Evolutionary conservation across 2,888 invertebrate genomes (phyloP).

Genomic region (Drosophila mercatorum): DNA sequence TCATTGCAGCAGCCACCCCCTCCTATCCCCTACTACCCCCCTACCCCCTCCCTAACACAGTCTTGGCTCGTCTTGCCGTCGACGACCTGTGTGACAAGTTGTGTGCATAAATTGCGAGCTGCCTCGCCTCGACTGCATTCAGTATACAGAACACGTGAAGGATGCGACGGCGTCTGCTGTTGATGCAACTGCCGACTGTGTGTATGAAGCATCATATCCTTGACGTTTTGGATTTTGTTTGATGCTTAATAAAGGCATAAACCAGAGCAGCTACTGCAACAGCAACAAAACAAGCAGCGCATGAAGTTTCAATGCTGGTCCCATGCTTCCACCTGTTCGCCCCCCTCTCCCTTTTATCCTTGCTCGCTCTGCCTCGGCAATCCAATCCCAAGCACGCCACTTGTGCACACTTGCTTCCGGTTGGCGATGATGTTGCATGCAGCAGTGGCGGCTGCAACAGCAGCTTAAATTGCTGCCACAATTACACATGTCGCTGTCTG

Average conservation of each 20-base stretch:
- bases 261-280: slow-evolving; percentile 35
- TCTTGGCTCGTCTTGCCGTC: slow-evolving; percentile 21
- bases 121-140: slow-evolving; percentile 56
- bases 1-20: slow-evolving; percentile 8
- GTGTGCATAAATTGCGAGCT: slow-evolving; percentile 75
- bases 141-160: slow-evolving; percentile 78
- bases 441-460: slow-evolving; percentile 39
- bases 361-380: slow-evolving; percentile 11
- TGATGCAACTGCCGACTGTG: slow-evolving; percentile 63
- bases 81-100: slow-evolving; percentile 65
- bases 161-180: slow-evolving; percentile 54
- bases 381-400: slow-evolving; percentile 56
- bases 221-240: slow-evolving; percentile 77
- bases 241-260: slow-evolving; percentile 78
- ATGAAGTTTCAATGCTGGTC: slow-evolving; percentile 59
- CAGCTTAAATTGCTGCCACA: slow-evolving; percentile 77
- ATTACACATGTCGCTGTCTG: slow-evolving; percentile 73
- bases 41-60: not conserved
- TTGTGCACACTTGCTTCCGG: slow-evolving; percentile 72
- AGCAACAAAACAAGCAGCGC: slow-evolving; percentile 19
- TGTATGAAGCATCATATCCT: slow-evolving; percentile 72
- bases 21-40: not conserved
- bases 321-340: not conserved
- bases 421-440: slow-evolving; percentile 67
- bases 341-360: too few relatives aligned